Percentiles rank a stretch among this genome's conserved stretches.
Evolutionary conservation across 2,888 invertebrate genomes (phyloP).

Genomic region (Autographa pulchrina): DNA sequence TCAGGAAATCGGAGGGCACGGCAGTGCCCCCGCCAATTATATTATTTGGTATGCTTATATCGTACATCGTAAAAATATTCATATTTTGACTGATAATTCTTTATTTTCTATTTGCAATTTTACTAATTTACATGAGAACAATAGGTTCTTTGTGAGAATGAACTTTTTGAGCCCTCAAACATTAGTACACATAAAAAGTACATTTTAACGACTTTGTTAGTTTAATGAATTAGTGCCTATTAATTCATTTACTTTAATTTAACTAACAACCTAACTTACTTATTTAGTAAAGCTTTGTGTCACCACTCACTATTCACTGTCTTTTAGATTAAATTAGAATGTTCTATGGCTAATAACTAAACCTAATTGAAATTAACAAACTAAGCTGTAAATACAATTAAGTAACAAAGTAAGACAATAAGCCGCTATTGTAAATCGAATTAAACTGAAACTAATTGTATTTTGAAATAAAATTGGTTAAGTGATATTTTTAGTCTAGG

Average conservation of each 20-base stretch:
- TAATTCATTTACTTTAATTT: not conserved
- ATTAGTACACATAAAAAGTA: too few species aligned
- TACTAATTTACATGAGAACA: too few species aligned
- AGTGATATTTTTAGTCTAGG: not conserved
- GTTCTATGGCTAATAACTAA: not conserved
- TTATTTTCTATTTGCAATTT: too few species aligned
- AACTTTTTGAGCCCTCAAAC: too few species aligned
- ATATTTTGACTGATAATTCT: too few species aligned
- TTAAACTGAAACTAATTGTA: not conserved
- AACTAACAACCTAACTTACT: not conserved
- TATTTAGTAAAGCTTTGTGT: not conserved
- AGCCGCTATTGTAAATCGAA: not conserved
- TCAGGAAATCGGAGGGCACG: too few species aligned
- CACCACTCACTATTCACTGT: not conserved
- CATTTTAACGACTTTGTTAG: too few species aligned
- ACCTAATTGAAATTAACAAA: not conserved
- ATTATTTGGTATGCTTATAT: too few species aligned
- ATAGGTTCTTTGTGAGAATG: too few species aligned
- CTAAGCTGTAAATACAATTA: not conserved
- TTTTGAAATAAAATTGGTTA: not conserved
- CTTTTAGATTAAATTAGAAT: not conserved
- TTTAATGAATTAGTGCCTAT: too few species aligned
- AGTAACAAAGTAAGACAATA: not conserved
- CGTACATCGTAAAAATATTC: too few species aligned
- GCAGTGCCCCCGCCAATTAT: too few species aligned